Evolutionary conservation across 2,797 vertebrate genomes (phyloP).

Genomic region (Hoplostethus mediterraneus): DNA sequence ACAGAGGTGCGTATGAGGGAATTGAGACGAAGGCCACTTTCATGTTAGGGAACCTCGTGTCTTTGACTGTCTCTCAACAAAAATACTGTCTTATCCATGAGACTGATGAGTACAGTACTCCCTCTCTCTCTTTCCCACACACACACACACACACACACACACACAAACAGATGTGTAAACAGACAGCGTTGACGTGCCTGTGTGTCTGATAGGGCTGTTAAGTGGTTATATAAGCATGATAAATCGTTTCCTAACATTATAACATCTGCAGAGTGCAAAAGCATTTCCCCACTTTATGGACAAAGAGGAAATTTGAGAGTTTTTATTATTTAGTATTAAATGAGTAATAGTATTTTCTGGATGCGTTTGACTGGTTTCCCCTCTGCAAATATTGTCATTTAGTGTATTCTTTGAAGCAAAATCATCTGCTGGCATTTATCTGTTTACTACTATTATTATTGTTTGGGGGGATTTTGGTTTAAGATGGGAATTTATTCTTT

Average conservation of each 20-base stretch:
- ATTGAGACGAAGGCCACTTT: not conserved
- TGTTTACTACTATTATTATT: no score
- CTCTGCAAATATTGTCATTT: not conserved
- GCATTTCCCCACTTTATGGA: slow-evolving; percentile 53
- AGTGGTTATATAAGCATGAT: slow-evolving; percentile 77
- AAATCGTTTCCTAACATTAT: slow-evolving; percentile 71
- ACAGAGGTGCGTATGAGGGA: slow-evolving; percentile 1
- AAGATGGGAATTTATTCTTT: no score
- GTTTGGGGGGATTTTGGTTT: no score
- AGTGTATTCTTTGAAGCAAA: no score
- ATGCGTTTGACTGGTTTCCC: not conserved
- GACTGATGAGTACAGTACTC: slow-evolving; percentile 34
- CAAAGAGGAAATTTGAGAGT: slow-evolving; percentile 31
- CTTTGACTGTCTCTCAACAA: slow-evolving; percentile 9
- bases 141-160: slow-evolving; percentile 19
- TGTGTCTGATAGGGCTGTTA: slow-evolving; percentile 69
- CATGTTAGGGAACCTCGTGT: slow-evolving; percentile 1
- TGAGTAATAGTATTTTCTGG: no score
- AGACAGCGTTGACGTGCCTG: slow-evolving; percentile 60
- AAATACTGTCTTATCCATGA: slow-evolving; percentile 8
- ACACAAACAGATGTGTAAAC: slow-evolving; percentile 69
- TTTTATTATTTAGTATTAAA: no score
- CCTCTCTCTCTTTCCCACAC: slow-evolving; percentile 7
- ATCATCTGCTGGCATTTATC: no score
- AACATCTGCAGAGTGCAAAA: slow-evolving; percentile 69